Percentiles rank a stretch among this genome's conserved stretches.
Conservation (phyloP, 2,888 invertebrate species). For the Octodonta nipae region DNA sequence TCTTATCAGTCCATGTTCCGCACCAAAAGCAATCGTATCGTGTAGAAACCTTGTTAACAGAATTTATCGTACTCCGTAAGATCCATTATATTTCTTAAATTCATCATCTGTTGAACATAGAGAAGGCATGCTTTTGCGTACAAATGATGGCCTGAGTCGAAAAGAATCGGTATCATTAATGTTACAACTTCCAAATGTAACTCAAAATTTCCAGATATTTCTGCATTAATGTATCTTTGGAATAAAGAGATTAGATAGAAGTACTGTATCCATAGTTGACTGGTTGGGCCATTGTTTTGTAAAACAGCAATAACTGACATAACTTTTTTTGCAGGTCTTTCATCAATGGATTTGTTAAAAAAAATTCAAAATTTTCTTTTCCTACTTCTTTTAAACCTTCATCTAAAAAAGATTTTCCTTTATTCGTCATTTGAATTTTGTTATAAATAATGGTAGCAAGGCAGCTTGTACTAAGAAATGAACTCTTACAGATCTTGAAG, state of each 20-base stretch:
- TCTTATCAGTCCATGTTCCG: background rate
- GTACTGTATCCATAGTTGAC: constrained; percentile 1
- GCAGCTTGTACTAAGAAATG: constrained; percentile 4
- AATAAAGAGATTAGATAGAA: background rate
- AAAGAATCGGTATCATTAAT: background rate
- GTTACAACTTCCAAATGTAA: background rate
- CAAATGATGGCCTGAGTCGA: constrained; percentile 1
- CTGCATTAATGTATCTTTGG: background rate
- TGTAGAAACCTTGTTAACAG: background rate
- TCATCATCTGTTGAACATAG: background rate
- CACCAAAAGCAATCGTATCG: background rate
- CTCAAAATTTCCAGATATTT: background rate
- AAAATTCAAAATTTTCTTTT: background rate
- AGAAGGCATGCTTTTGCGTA: constrained; percentile 1
- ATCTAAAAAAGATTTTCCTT: background rate
- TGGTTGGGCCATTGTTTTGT: constrained; percentile 1
- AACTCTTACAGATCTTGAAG: constrained; percentile 10
- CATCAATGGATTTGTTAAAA: background rate
- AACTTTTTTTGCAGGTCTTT: background rate
- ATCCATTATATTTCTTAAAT: background rate
- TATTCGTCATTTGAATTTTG: constrained; percentile 2
- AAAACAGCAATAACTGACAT: background rate
- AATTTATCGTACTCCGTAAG: constrained; percentile 1
- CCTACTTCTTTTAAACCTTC: background rate
- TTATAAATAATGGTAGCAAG: background rate